Conservation (phyloP, 2,797 vertebrate genomes). For the Cyprinella venusta region DNA sequence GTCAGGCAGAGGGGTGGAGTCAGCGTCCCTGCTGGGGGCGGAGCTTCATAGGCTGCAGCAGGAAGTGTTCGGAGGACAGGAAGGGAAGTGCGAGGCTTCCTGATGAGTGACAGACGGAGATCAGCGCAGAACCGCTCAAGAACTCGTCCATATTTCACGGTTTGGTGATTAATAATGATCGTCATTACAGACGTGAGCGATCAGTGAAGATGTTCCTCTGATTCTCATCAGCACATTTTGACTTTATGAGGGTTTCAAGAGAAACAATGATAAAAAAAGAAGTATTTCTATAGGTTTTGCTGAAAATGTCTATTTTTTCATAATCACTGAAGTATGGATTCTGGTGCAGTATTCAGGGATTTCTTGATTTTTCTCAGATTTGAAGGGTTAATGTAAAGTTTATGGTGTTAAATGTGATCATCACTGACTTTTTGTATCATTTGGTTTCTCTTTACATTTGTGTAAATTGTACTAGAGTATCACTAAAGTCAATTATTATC, state of each 20-base stretch:
- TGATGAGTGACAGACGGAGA: background rate
- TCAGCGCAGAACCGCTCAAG: too few relatives aligned
- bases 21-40: slow-evolving; percentile 56
- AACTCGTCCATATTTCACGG: background rate
- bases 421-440: background rate
- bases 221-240: background rate
- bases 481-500: background rate
- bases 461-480: background rate
- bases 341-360: slow-evolving; percentile 3
- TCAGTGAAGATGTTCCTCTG: background rate
- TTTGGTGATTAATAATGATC: background rate
- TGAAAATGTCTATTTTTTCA: background rate
- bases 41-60: slow-evolving; percentile 61
- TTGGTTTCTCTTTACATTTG: background rate
- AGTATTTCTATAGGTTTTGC: background rate
- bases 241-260: background rate
- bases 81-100: background rate
- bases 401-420: background rate
- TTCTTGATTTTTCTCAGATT: background rate
- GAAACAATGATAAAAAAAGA: background rate
- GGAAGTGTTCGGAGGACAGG: slow-evolving; percentile 63
- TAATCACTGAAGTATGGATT: background rate
- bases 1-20: background rate
- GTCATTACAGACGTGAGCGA: background rate
- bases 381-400: background rate